Evolutionary conservation across 1,140 invertebrate species (phyloP), one percentile per base, ranked within the genome.

Genomic region (Brachionus plicatilis): DNA sequence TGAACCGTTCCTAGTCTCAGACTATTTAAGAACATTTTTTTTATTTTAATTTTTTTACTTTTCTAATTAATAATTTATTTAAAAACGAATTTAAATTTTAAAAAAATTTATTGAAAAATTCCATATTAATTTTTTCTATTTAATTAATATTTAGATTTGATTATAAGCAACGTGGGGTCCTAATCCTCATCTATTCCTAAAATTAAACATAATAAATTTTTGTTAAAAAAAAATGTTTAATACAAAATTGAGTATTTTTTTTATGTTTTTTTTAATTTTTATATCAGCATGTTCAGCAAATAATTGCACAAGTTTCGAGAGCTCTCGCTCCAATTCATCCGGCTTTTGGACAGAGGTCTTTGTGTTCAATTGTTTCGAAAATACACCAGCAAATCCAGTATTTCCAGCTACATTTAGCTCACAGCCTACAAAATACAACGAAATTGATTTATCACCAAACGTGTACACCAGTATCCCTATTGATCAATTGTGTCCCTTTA

Each of bases 381-480:
- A 14, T 8, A 76, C 72, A 50, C 17, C 6, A 50, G 3, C 9
- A 3, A 76, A 76, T 50, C 72, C 43, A 50, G 1, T 14, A 29
- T 27, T 76, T 27, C 72, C 72, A 76, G 24, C 9, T 76, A 6
- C 12, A 6, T 53, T 27, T 20, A 76, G 20, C 14, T 50, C 72
- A 53, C 43, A 76, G 14, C 12, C 79, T 11, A 82, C 5, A 12
- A 68, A 65, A 82, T 82, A 65, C 24, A 82, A 43, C 20, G 79
- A 82, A 60, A 82, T 82, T 27, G 53, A 82, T 41, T 7, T 82
- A 1, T 82, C 79, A 24, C 79, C 79, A 20, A 82, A 82, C 37
- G 14, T 82, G 12, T 82, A 66, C n/a, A 65, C 79, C 4, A 9
- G 9, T 14, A 82, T 82, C 9, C 79, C 79, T 14, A 60, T 43